Base-by-base conservation (phyloP, 2,113 vertebrate genomes). In the Rhadina sibilatrix region DNA sequence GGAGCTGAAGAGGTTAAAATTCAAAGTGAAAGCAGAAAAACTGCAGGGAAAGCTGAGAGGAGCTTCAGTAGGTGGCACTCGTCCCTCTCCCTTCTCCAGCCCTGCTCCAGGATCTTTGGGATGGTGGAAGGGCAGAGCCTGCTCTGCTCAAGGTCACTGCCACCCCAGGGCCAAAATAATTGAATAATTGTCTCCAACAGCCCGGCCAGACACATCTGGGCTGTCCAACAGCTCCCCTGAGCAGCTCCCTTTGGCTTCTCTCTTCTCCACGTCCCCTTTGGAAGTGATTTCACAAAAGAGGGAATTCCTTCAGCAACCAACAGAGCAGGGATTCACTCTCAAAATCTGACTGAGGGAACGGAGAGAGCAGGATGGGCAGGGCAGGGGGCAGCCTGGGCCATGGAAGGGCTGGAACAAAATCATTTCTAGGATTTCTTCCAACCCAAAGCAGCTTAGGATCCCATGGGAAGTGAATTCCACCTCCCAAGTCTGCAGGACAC, bases 51-150 rank as follows among this genome's bases (percentile, higher is more conserved):
- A 81, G 27, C 28, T 17, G 46, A 42, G 40, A 24, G 3, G 3
- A 86, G 38, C 12, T 30, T 90, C 95, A 60, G 0, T 21, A 93
- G 93, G 81, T 95, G 94, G 94, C 94, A 96, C 91, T 69, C 64
- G 33, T 72, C 61, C 46, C 89, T 76, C 70, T 84, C n/a, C 22
- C 17, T 10, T 46, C 68, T 9, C 56, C 89, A 65, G 80, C 56
- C 68, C 78, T 1, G 2, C 35, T 24, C 37, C 60, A 50, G 9
- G 35, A 5, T 6, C 52, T 40, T 20, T 4, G 37, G 56, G 72
- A 15, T 5, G 38, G 37, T n/a, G 52, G 33, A 83, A 79, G 70
- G 83, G 9, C 33, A 11, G 71, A 78, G 40, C 16, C 53, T 61
- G 0, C 33, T 33, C 30, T 63, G 17, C 68, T 70, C 94, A 89